Evolutionary conservation across 2,888 invertebrate species (phyloP).

Genomic region (Cetonia aurata): DNA sequence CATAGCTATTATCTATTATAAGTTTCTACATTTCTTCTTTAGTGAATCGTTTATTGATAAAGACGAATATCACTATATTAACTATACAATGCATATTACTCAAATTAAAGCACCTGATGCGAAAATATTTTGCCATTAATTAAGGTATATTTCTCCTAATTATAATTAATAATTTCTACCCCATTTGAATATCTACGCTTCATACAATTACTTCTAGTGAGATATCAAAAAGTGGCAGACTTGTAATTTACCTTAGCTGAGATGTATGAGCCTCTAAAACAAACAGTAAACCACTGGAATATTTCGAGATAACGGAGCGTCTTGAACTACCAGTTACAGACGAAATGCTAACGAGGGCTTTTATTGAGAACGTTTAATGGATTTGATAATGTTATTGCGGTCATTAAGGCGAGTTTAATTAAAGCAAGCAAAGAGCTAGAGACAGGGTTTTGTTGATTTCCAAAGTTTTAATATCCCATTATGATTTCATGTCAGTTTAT

Average conservation of each 20-base stretch:
- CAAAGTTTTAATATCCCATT: slow-evolving; percentile 58
- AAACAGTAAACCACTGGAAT: slow-evolving; percentile 36
- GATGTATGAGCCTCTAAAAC: slow-evolving; percentile 5
- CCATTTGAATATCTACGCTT: too few species aligned
- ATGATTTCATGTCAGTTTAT: slow-evolving; percentile 51
- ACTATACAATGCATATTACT: too few species aligned
- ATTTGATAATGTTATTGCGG: slow-evolving; percentile 59
- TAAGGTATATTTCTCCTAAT: too few species aligned
- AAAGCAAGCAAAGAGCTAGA: slow-evolving; percentile 53
- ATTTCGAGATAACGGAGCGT: slow-evolving; percentile 39
- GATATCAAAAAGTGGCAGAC: too few species aligned
- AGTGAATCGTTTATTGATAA: too few species aligned
- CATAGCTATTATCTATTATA: too few species aligned
- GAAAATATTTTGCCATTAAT: too few species aligned
- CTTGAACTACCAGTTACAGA: slow-evolving; percentile 47
- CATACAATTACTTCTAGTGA: too few species aligned
- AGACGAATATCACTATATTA: too few species aligned
- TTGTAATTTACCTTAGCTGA: neutral
- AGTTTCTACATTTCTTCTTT: too few species aligned
- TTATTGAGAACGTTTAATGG: slow-evolving; percentile 56
- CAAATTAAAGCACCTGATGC: too few species aligned
- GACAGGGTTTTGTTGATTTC: slow-evolving; percentile 54
- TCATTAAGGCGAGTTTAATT: slow-evolving; percentile 58
- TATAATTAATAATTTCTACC: too few species aligned
- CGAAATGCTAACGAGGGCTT: slow-evolving; percentile 50